Conservation (phyloP, 2,797 vertebrate genomes). For the Myotis myotis region DNA sequence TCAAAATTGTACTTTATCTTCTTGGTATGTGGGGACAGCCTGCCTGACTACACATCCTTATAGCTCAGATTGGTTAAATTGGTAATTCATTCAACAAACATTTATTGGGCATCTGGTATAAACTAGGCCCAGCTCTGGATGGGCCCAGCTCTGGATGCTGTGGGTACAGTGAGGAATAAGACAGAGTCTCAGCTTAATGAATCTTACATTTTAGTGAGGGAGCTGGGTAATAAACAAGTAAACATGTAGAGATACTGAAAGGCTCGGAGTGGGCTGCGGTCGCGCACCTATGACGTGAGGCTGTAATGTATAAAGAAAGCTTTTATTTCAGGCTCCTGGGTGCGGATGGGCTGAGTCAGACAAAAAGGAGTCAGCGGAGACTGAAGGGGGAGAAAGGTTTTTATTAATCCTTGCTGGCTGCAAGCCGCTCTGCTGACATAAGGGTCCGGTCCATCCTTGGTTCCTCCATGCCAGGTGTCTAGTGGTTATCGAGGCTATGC, state of each 20-base stretch:
- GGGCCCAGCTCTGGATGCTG: not conserved
- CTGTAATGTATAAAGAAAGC: no score
- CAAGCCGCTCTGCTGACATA: no score
- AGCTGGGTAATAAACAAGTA: not conserved
- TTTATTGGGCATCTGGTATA: slow-evolving; percentile 32
- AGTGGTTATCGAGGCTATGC: no score
- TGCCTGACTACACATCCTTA: not conserved
- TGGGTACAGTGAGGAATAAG: not conserved
- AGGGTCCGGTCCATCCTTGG: no score
- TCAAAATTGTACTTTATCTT: slow-evolving; percentile 12
- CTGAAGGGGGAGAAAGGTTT: no score
- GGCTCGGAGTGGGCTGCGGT: no score
- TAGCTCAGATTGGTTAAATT: slow-evolving; percentile 20
- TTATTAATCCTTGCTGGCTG: no score
- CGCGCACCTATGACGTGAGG: no score
- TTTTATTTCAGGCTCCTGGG: no score
- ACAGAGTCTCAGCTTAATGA: not conserved
- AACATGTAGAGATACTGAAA: not conserved
- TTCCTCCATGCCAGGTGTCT: no score
- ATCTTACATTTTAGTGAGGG: slow-evolving; percentile 10
- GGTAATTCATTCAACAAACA: slow-evolving; percentile 24
- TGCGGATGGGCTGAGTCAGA: no score
- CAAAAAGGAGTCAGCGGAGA: no score
- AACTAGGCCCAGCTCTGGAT: not conserved
- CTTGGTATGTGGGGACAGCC: not conserved